Evolutionary conservation across 2,113 vertebrate species (phyloP), one percentile per base, ranked within the genome.

Genomic region (Neodon shergylaensis): DNA sequence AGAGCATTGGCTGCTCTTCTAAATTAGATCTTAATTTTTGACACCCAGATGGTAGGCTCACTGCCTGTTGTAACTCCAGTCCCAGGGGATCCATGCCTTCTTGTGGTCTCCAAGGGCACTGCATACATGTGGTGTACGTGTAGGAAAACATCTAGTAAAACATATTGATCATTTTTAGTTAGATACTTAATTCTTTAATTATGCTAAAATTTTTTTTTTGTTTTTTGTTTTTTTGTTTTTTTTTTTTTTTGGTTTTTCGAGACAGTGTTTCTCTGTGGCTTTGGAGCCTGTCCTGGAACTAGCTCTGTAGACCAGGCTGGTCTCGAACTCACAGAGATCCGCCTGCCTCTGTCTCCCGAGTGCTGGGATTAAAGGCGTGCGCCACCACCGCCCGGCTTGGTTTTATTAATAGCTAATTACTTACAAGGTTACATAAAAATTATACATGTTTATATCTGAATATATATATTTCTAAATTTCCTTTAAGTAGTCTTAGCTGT

Each of bases 161-260:
- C 39, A 63, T 16, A 39, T 26, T 39, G n/a, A 7, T 61, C 24
- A 31, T 65, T 49, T 93, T 94, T 87, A 92, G 87, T 52, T 63
- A 94, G 47, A 21, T 77, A 68, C 0, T 77, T 24, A 95, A n/a
- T 63, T 94, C 33, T 96, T 83, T 81, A 12, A 94, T 70, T 52
- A 70, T 14, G 63, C 14, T 42, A 42, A 63, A 83, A 39, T 86
- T 73, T 39, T n/a, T n/a, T n/a, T n/a, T n/a, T n/a, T n/a, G n/a
- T n/a, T n/a, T n/a, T n/a, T n/a, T n/a, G n/a, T n/a, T n/a, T n/a
- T n/a, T n/a, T n/a, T n/a, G n/a, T n/a, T n/a, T n/a, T n/a, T n/a
- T n/a, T n/a, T n/a, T n/a, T n/a, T n/a, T n/a, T n/a, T n/a, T n/a
- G n/a, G n/a, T n/a, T n/a, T n/a, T n/a, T n/a, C n/a, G n/a, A n/a